Evolutionary conservation across 2,113 vertebrate species (phyloP).

Genomic region (Sander lucioperca): DNA sequence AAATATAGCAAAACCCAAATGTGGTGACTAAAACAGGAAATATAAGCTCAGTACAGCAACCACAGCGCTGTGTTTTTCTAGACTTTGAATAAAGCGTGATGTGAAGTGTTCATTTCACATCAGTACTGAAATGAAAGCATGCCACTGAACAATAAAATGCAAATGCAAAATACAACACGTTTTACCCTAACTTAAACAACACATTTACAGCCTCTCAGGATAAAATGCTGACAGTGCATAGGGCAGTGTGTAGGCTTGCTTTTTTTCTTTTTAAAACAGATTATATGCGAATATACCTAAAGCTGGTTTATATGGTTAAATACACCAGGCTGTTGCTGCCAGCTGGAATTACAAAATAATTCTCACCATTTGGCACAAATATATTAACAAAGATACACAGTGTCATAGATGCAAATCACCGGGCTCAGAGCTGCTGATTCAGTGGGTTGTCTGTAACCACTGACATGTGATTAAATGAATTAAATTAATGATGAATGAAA

Average conservation of each 20-base stretch:
- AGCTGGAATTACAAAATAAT: neutral
- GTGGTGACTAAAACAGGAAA: slow-evolving; percentile 29
- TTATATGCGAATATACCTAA: neutral
- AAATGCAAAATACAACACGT: no score
- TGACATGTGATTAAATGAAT: neutral
- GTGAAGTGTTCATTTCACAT: neutral
- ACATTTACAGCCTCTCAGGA: neutral
- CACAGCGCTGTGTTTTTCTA: neutral
- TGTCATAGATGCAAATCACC: neutral
- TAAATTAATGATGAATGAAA: neutral
- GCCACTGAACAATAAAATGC: no score
- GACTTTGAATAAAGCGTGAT: neutral
- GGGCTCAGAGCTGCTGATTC: neutral
- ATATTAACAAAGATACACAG: neutral
- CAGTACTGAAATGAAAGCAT: neutral
- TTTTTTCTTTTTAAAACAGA: neutral
- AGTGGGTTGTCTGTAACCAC: neutral
- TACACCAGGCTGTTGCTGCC: neutral
- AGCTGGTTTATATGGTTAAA: neutral
- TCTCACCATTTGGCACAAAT: neutral
- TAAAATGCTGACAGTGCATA: neutral
- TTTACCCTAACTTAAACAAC: neutral
- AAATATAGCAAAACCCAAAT: slow-evolving; percentile 1
- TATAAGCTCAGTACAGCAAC: neutral
- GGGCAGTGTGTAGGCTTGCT: neutral